Conservation (phyloP, 2,888 invertebrate species). For the Mystacides longicornis region DNA sequence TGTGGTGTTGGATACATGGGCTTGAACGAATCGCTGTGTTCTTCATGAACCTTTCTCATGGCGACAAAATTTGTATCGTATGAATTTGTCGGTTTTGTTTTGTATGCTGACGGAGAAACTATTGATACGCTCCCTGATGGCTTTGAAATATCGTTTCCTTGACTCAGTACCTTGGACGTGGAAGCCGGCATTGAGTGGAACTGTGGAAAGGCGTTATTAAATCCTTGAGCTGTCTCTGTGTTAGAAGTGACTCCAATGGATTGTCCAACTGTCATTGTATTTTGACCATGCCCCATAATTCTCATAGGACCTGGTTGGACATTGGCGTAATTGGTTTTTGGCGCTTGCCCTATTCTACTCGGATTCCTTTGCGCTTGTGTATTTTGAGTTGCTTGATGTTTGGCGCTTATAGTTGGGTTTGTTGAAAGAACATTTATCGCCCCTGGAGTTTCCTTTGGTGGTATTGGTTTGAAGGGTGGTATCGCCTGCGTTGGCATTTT, state of each 20-base stretch:
- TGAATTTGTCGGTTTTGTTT: constrained; percentile 31
- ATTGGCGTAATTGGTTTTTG: constrained; percentile 29
- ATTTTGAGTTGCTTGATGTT: background rate
- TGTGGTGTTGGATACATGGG: constrained; percentile 37
- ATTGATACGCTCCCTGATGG: constrained; percentile 32
- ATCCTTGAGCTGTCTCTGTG: constrained; percentile 31
- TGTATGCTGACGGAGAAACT: constrained; percentile 39
- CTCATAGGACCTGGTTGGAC: constrained; percentile 38
- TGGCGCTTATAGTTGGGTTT: background rate
- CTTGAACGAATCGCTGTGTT: constrained; percentile 7
- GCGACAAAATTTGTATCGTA: constrained; percentile 31
- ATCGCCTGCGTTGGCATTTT: constrained; percentile 54
- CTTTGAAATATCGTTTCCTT: constrained; percentile 31
- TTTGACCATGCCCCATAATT: constrained; percentile 28
- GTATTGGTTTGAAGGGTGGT: constrained; percentile 74
- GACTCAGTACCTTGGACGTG: constrained; percentile 42
- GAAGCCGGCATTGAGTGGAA: constrained; percentile 48
- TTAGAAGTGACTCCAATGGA: constrained; percentile 28
- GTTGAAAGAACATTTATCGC: background rate
- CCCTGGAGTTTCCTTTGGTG: constrained; percentile 44
- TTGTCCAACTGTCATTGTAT: constrained; percentile 29
- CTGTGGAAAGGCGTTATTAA: constrained; percentile 10
- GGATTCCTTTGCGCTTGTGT: constrained; percentile 29
- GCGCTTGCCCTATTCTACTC: constrained; percentile 24
- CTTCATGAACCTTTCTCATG: constrained; percentile 31